Percentiles rank a stretch among this genome's conserved stretches.
phyloP scores from a whole-genome alignment of 1,140 invertebrate genomes.

The Drosophila micromelanica region DNA sequence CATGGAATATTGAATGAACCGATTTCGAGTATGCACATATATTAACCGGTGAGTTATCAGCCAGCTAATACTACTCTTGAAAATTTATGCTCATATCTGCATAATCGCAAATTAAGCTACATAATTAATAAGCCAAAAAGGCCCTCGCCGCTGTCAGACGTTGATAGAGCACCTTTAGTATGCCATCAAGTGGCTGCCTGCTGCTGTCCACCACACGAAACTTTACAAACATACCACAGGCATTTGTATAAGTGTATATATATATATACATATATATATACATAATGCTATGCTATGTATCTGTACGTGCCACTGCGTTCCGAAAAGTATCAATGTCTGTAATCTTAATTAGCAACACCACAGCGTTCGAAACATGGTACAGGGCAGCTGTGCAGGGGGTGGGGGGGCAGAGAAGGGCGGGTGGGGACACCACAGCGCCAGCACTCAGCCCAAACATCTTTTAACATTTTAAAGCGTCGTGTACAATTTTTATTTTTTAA shows the following conservation, averaged over 20 bases:
- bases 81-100: conserved; percentile 81
- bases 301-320: conserved; percentile 72
- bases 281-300: conserved; percentile 6
- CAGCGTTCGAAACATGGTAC: conserved; percentile 50
- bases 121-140: conserved; percentile 75
- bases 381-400: conserved; percentile 11
- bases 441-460: conserved; percentile 64
- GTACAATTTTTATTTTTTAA: conserved; percentile 39
- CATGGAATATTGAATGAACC: conserved; percentile 77
- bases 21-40: conserved; percentile 71
- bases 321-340: conserved; percentile 81
- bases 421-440: conserved; percentile 34
- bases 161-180: conserved; percentile 69
- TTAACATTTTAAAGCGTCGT: conserved; percentile 73
- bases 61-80: conserved; percentile 50
- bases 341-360: conserved; percentile 81
- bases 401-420: conserved; percentile 24
- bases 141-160: conserved; percentile 56
- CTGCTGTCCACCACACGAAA: conserved; percentile 13
- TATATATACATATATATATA: conserved; percentile 34
- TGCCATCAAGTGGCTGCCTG: conserved; percentile 30
- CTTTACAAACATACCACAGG: conserved; percentile 9
- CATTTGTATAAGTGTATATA: conserved; percentile 10
- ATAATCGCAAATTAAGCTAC: conserved; percentile 81
- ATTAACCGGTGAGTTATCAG: conserved; percentile 77